These are phyloP conservation scores for Myzus persicae DNA, from an alignment of 1,140 invertebrate genomes.

Conservation along the genomic window DNA sequence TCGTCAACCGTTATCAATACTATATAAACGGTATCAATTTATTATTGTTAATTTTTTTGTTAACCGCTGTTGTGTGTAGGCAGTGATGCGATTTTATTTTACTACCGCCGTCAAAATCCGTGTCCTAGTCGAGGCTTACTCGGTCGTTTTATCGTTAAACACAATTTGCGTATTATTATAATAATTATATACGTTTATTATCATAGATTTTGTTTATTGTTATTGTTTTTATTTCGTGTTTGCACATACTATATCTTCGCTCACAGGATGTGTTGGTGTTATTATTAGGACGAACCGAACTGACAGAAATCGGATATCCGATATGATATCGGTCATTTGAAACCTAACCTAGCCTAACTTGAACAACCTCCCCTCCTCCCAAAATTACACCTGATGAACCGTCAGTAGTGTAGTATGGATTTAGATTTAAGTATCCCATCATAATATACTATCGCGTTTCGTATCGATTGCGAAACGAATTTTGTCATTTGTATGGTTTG, in stretches of 20 bases:
- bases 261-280: not conserved
- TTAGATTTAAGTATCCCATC: not conserved
- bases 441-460: not conserved
- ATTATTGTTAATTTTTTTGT: not conserved
- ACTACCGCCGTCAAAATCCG: not conserved
- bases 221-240: not conserved
- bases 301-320: slow-evolving; percentile 42
- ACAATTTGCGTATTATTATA: not conserved
- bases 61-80: not conserved
- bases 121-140: not conserved
- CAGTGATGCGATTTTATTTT: not conserved
- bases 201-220: not conserved
- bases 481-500: slow-evolving; percentile 47
- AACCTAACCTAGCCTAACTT: not conserved
- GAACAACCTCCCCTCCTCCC: not conserved
- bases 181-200: not conserved
- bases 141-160: not conserved
- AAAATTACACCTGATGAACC: not conserved
- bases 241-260: no score
- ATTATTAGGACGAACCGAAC: not conserved
- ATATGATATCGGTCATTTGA: not conserved
- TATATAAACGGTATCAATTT: not conserved
- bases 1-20: not conserved
- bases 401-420: not conserved
- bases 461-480: not conserved